Conservation (phyloP, 2,113 vertebrate genomes). For the Athene noctua region DNA sequence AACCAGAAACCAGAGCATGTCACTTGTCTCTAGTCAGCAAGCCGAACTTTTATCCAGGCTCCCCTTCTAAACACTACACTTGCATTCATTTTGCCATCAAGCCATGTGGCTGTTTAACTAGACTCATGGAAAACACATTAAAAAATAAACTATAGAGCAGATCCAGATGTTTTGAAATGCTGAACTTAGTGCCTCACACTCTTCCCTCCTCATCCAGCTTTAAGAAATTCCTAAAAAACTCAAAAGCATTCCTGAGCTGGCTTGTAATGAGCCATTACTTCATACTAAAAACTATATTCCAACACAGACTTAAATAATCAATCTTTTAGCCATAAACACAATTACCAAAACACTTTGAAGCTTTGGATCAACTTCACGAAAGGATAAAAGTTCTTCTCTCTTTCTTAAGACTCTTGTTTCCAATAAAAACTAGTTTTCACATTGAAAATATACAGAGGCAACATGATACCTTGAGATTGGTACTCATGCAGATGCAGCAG, state of each 20-base stretch:
- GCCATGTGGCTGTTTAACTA: constrained; percentile 41
- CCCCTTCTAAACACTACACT: constrained; percentile 15
- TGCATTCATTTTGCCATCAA: constrained; percentile 45
- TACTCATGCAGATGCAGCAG: neutral
- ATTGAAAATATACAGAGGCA: neutral
- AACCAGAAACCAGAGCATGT: constrained; percentile 1
- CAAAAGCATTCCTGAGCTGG: constrained; percentile 64
- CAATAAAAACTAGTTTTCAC: neutral
- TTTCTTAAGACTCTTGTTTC: neutral
- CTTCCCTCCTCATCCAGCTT: constrained; percentile 23
- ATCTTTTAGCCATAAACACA: constrained; percentile 42
- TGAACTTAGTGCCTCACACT: constrained; percentile 52
- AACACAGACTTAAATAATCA: constrained; percentile 57
- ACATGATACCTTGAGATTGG: neutral
- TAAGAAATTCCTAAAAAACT: constrained; percentile 41
- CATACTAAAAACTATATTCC: constrained; percentile 37
- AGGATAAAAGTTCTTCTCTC: constrained; percentile 3
- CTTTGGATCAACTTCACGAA: constrained; percentile 27
- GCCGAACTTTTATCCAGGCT: neutral
- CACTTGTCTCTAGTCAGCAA: constrained; percentile 17
- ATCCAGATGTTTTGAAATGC: constrained; percentile 66
- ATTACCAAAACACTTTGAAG: constrained; percentile 58
- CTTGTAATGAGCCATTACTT: constrained; percentile 65
- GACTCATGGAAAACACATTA: constrained; percentile 57
- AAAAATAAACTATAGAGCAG: constrained; percentile 58